Evolutionary conservation across 2,797 vertebrate genomes (phyloP).

Genomic region (Hyperoplus immaculatus): DNA sequence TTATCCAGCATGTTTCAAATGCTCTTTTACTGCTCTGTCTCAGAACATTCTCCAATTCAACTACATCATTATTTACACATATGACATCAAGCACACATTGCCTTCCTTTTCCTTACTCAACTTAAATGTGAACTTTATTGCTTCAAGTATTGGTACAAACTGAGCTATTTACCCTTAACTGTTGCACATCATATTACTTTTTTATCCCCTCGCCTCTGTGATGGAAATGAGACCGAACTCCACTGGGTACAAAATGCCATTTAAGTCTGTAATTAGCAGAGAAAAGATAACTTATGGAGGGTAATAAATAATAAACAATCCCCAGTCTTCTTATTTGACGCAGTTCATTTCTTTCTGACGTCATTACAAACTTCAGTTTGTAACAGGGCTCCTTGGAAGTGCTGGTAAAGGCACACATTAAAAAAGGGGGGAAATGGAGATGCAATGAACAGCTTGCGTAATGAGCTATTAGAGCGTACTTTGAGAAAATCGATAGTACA

Average conservation of each 20-base stretch:
- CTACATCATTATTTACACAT: not conserved
- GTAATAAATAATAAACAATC: slow-evolving; percentile 56
- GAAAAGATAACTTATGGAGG: slow-evolving; percentile 42
- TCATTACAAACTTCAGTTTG: slow-evolving; percentile 25
- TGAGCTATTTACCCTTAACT: not conserved
- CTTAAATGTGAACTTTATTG: not conserved
- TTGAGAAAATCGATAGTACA: not conserved
- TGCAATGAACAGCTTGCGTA: not conserved
- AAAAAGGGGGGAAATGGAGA: not conserved
- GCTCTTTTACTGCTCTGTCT: not conserved
- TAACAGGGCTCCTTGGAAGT: not conserved
- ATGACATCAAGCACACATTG: not conserved
- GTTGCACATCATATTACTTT: not conserved
- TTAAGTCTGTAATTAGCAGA: slow-evolving; percentile 40
- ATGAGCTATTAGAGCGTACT: slow-evolving; percentile 1
- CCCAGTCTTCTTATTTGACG: slow-evolving; percentile 24
- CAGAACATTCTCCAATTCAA: not conserved
- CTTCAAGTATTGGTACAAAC: not conserved
- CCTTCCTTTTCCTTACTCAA: not conserved
- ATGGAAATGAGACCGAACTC: slow-evolving; percentile 24
- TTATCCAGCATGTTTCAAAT: slow-evolving; percentile 5
- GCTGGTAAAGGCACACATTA: not conserved
- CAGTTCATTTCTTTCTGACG: slow-evolving; percentile 3
- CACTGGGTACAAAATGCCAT: slow-evolving; percentile 21
- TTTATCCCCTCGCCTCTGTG: not conserved